These are phyloP conservation scores for Forbesichthys papilliferus DNA, from an alignment of 2,113 vertebrate species.

Conservation along the genomic window DNA sequence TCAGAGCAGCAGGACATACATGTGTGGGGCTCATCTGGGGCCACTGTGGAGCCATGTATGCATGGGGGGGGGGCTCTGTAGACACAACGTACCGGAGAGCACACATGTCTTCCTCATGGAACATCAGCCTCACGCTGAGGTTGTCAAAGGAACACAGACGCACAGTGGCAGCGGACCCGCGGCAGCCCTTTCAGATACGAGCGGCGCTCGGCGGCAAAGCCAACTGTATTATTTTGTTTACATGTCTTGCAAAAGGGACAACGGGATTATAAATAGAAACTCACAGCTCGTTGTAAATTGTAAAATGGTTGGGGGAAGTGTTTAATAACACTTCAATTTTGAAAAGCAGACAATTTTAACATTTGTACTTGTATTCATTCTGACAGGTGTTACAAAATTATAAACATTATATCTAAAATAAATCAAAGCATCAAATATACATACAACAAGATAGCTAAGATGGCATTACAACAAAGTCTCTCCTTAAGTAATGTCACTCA, in stretches of 20 bases:
- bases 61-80: slow-evolving; percentile 57
- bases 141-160: slow-evolving; percentile 61
- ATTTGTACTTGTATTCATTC: no score
- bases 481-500: slow-evolving; percentile 36
- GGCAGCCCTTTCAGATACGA: slow-evolving; percentile 66
- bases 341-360: no score
- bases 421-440: no score
- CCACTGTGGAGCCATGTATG: slow-evolving; percentile 57
- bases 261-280: no score
- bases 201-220: slow-evolving; percentile 50
- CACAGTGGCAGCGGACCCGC: slow-evolving; percentile 61
- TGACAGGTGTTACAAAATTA: no score
- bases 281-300: no score
- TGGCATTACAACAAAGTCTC: no score
- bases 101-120: slow-evolving; percentile 62
- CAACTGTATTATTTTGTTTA: slow-evolving; percentile 14
- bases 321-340: no score
- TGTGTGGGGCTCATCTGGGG: slow-evolving; percentile 52
- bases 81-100: slow-evolving; percentile 65
- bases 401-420: no score
- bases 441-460: no score
- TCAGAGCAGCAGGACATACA: slow-evolving; percentile 41
- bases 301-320: no score
- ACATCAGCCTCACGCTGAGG: slow-evolving; percentile 71
- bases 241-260: no score